These are phyloP conservation scores for Tinea trinotella DNA, from an alignment of 2,888 invertebrate species.

Conservation along the genomic window DNA sequence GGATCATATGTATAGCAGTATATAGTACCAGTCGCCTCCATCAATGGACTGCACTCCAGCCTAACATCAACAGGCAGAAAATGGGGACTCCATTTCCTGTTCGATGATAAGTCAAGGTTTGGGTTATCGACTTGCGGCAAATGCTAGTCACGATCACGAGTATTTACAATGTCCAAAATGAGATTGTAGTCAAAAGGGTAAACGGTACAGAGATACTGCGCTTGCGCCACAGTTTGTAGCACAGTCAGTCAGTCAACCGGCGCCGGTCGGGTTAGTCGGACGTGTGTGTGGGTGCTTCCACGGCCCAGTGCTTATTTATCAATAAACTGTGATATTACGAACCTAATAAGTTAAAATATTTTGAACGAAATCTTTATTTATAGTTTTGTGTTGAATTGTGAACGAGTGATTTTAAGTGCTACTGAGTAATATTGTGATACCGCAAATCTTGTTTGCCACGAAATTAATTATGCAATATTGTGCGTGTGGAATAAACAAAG, in stretches of 20 bases:
- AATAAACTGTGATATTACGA: conserved; percentile 7
- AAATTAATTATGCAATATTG: conserved; percentile 14
- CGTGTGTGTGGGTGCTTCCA: not conserved
- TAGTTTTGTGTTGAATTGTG: too few relatives aligned
- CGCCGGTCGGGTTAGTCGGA: not conserved
- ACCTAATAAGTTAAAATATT: not conserved
- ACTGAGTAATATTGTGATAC: not conserved
- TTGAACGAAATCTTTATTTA: too few relatives aligned
- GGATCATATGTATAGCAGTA: too few relatives aligned
- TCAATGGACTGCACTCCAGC: too few relatives aligned
- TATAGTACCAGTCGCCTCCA: too few relatives aligned
- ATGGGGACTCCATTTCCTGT: too few relatives aligned
- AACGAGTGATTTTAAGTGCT: not conserved
- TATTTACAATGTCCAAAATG: not conserved
- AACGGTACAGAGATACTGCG: not conserved
- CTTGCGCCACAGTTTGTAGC: not conserved
- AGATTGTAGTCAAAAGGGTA: not conserved
- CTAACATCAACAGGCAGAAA: too few relatives aligned
- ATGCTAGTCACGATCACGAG: not conserved
- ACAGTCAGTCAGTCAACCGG: conserved; percentile 4
- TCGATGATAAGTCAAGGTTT: not conserved
- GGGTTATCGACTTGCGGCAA: not conserved
- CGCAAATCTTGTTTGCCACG: not conserved
- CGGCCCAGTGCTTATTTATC: not conserved
- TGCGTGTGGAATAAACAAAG: conserved; percentile 9